Evolutionary conservation across 2,888 invertebrate genomes (phyloP), one percentile per base, ranked within the genome.

Genomic region (Zelleria hepariella): DNA sequence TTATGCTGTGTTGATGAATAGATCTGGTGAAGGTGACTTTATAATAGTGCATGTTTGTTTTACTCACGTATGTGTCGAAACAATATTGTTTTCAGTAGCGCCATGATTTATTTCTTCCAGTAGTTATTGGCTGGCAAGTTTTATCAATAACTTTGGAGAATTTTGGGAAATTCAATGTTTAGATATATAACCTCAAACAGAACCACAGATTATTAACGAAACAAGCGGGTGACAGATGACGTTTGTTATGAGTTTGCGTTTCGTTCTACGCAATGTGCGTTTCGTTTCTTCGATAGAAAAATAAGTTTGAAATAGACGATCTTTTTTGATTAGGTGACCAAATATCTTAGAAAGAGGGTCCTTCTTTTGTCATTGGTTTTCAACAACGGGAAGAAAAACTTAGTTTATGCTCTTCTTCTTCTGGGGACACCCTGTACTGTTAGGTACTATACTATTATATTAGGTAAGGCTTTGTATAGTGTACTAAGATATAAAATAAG

Each of bases 31-130:
- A n/a, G n/a, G n/a, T n/a, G n/a, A n/a, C n/a, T n/a, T n/a, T n/a
- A n/a, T n/a, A n/a, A n/a, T n/a, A 10, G 6, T n/a, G 23, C 51
- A 42, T 42, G 32, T 42, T 42, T n/a, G n/a, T n/a, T 8, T 3
- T 42, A 62, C 80, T 68, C 72, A 81, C 82, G 64, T 62, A 81
- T 63, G 54, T 73, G 72, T 58, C 78, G 73, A 2, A 65, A 64
- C 7, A 77, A 49, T 21, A 78, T 58, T 25, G 72, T 69, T 72
- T 74, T 80, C 23, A 81, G 24, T 48, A 81, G 58, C 7, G 81
- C 68, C 82, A 82, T 82, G 42, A 15, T 42, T 42, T 3, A 15
- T 42, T 42, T 15, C 32, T 42, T 2, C 10, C 15, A 10, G 10
- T 15, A 42, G 32, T 7, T 42, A 42, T 42, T 42, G 10, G 32